Evolutionary conservation across 2,797 vertebrate species (phyloP), one percentile per base, ranked within the genome.

Genomic region (Mallotus villosus): DNA sequence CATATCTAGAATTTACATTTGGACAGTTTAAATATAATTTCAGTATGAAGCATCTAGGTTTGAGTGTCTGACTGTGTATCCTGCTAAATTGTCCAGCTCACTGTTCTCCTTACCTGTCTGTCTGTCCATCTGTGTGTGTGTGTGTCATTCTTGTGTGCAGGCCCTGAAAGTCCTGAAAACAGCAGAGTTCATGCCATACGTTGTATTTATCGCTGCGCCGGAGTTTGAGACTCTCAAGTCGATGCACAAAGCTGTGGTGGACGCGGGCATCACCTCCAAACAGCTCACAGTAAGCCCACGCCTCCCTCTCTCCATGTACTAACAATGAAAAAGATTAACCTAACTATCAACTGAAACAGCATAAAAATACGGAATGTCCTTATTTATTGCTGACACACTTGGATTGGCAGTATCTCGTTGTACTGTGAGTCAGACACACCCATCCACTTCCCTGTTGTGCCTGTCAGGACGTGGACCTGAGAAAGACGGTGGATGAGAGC

Each of bases 111-210:
- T 60, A 14, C 16, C n/a, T 58, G 37, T 37, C 22, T 70, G 22
- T 49, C 17, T 70, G 34, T 32, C 55, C 27, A 22, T 41, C 6
- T 24, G 12, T 60, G 46, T 46, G 21, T 69, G 12, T n/a, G 12
- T 63, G 32, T 83, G 12, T 63, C n/a, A 76, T 12, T 51, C 64
- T 51, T 8, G 9, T 21, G 16, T 68, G 22, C 12, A 99, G 97
- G 96, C 96, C 55, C 91, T 99, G 81, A 99, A 99, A 88, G 92
- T 99, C 2, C 85, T 99, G 88, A 94, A 96, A 85, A 99, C 96
- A 0, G 94, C 96, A 0, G 98, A 99, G 89, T 99, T 99, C 86
- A 99, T 99, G 97, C 97, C 98, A 68, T 99, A 97, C 5, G 96
- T 99, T 49, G 97, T 99, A 27, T 99, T 98, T 73, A 97, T 99